Evolutionary conservation across 64 coral and sea anemone species (phyloP), one percentile per base, ranked within the genome.

Genomic region (Porites lutea): DNA sequence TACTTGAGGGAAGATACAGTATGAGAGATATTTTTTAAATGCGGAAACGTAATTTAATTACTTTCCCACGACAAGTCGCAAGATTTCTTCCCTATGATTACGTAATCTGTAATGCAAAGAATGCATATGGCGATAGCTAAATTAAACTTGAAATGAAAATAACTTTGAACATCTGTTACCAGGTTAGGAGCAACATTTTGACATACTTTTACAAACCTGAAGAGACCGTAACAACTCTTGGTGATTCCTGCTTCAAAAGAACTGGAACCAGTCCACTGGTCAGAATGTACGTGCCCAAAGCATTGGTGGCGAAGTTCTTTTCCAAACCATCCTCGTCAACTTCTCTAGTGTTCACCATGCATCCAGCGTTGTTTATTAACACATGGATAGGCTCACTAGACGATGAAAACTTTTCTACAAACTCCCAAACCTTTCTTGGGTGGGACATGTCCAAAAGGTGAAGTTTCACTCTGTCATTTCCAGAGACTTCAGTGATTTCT

Each of bases 221-320:
- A 49, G 97, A 98, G 72, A 98, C 97, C 7, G 88, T 89, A 12
- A 98, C 61, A 12, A 98, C 94, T 83, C 97, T 66, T 3, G 97
- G 97, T 6, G 90, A 87, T 93, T 98, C 94, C 5, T 82, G 79
- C 48, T 91, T 96, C 61, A 85, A 52, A 52, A 98, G 57, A 13
- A 86, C 20, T 23, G 94, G 91, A 5, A 98, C 75, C 59, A 98
- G 51, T 46, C 87, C 90, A 78, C 85, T 93, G 14, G 94, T 98
- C 52, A 98, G 79, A 62, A 98, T 94, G 83, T 90, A 98, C 66
- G 97, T 98, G 16, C 97, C 97, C 60, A 98, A 83, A 60, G 97
- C 89, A 66, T 98, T 98, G 14, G 97, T 98, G n/a, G 97, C 97
- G 64, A 98, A 98, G 83, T 98, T 98, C 50, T 96, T 98, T 65